phyloP scores from a whole-genome alignment of 2,888 invertebrate genomes.

The Nomada fabriciana region DNA sequence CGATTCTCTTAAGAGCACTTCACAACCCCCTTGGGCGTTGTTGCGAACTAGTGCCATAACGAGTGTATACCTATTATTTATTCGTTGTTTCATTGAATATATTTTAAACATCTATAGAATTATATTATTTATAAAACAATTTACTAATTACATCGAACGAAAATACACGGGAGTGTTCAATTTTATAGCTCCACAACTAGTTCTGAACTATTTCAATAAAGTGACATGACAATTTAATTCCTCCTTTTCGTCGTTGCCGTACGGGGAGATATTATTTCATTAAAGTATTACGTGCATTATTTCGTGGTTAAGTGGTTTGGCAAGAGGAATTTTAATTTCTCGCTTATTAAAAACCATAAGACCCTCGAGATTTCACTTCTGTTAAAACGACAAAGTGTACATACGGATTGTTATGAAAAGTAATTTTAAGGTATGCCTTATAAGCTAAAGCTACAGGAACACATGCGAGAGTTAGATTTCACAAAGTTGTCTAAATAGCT shows the following conservation, averaged over 20 bases:
- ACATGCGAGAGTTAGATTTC: too few relatives aligned
- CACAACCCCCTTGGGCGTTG: too few relatives aligned
- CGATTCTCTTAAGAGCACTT: too few relatives aligned
- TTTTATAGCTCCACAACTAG: not conserved
- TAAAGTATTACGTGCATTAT: slow-evolving; percentile 16
- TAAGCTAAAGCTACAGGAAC: too few relatives aligned
- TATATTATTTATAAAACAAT: not conserved
- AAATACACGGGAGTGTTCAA: not conserved
- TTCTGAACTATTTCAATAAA: not conserved
- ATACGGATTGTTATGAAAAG: too few relatives aligned
- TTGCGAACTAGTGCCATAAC: too few relatives aligned
- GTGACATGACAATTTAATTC: not conserved
- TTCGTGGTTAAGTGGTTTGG: not conserved
- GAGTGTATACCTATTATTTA: too few relatives aligned
- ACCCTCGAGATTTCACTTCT: not conserved
- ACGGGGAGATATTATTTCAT: slow-evolving; percentile 37
- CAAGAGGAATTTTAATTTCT: slow-evolving; percentile 52
- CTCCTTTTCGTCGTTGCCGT: not conserved
- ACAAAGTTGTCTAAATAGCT: too few relatives aligned
- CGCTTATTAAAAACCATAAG: slow-evolving; percentile 37
- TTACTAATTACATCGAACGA: not conserved
- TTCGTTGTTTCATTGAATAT: too few relatives aligned
- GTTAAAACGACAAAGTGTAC: not conserved
- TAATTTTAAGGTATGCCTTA: too few relatives aligned
- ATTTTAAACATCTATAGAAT: too few relatives aligned